Percentiles rank a stretch among this genome's conserved stretches.
Conservation (phyloP, 2,797 vertebrate genomes). For the Enteromius argenteus region DNA sequence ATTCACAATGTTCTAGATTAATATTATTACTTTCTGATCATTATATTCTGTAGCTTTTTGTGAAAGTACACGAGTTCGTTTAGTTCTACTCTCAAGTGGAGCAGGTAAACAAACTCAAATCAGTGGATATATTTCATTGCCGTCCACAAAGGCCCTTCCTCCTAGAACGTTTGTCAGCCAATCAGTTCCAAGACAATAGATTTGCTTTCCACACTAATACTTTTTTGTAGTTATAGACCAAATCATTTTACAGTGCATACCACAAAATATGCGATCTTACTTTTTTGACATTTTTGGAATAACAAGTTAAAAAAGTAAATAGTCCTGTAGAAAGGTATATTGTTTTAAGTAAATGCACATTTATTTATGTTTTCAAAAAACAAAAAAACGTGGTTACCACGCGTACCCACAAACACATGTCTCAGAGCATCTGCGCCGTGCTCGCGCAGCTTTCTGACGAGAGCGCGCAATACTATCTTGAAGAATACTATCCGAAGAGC, state of each 20-base stretch:
- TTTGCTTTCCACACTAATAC: neutral
- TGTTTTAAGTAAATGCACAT: neutral
- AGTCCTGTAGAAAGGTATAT: neutral
- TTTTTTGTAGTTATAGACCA: neutral
- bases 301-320: neutral
- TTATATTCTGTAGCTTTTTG: neutral
- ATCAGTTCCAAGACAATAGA: neutral
- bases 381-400: neutral
- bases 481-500: neutral
- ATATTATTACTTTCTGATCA: too few relatives aligned
- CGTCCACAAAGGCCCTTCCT: conserved; percentile 18
- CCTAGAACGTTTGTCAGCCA: neutral
- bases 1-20: too few relatives aligned
- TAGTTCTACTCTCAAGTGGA: neutral
- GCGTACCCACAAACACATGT: neutral
- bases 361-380: neutral
- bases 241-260: neutral
- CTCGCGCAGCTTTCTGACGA: neutral
- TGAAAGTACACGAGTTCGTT: neutral
- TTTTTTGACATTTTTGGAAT: too few relatives aligned
- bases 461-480: conserved; percentile 23
- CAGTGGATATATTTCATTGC: neutral
- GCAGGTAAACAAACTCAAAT: neutral
- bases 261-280: neutral
- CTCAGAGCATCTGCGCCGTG: neutral